These are phyloP conservation scores for Drosophila sturtevanti DNA, from an alignment of 1,140 invertebrate species.

Conservation along the genomic window DNA sequence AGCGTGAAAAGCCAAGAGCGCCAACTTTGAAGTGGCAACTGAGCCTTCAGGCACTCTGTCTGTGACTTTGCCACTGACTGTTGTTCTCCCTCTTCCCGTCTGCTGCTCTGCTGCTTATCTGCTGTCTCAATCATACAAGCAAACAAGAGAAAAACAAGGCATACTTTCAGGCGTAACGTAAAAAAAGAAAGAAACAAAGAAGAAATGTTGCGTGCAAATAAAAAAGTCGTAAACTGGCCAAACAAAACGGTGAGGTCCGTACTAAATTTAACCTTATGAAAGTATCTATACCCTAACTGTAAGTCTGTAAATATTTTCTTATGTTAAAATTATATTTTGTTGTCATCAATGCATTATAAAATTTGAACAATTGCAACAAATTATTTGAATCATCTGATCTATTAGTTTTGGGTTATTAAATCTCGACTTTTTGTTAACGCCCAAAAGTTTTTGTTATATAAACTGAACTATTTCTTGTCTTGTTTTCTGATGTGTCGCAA, in stretches of 20 bases:
- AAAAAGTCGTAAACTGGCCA: slow-evolving; percentile 64
- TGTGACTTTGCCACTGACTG: not conserved
- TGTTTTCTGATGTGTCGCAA: not conserved
- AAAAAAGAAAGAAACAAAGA: not conserved
- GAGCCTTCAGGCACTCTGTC: slow-evolving; percentile 27
- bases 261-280: not conserved
- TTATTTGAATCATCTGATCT: no score
- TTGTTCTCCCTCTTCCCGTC: not conserved
- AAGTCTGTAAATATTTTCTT: no score
- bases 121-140: slow-evolving; percentile 54
- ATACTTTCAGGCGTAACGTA: slow-evolving; percentile 36
- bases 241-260: not conserved
- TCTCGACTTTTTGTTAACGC: no score
- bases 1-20: slow-evolving; percentile 1
- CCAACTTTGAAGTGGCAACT: slow-evolving; percentile 62
- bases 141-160: slow-evolving; percentile 33
- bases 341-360: no score
- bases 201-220: slow-evolving; percentile 60
- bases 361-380: no score
- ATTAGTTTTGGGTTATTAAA: no score
- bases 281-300: not conserved
- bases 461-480: no score
- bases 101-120: slow-evolving; percentile 32
- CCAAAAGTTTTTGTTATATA: no score
- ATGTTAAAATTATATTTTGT: no score